Evolutionary conservation across 2,888 invertebrate genomes (phyloP).

Genomic region (Meiosimyza platycephala): DNA sequence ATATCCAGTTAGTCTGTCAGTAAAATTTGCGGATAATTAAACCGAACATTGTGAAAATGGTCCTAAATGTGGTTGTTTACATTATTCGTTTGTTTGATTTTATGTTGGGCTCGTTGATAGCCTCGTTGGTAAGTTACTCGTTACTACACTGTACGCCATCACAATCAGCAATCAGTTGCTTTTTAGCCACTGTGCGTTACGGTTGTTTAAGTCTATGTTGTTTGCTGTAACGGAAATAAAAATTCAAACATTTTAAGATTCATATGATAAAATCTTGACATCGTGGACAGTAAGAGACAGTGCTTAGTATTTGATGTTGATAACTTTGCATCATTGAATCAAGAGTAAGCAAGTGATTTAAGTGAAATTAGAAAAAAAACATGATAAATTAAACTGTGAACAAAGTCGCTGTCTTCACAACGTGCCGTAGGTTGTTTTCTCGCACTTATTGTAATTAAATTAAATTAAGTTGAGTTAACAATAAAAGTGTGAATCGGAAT

Average conservation of each 20-base stretch:
- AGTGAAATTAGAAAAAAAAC: background rate
- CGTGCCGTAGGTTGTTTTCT: background rate
- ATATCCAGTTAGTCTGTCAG: too few species aligned
- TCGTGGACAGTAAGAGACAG: background rate
- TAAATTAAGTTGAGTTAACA: slow-evolving; percentile 9
- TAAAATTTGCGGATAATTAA: too few species aligned
- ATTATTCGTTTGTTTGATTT: background rate
- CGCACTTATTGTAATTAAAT: background rate
- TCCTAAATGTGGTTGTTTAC: background rate
- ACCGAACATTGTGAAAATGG: too few species aligned
- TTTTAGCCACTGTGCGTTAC: slow-evolving; percentile 21
- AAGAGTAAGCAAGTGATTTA: background rate
- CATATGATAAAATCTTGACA: background rate
- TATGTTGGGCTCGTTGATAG: too few species aligned
- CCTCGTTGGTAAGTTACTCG: too few species aligned
- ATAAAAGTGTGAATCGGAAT: background rate
- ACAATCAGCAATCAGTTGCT: slow-evolving; percentile 27
- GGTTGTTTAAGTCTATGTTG: slow-evolving; percentile 4
- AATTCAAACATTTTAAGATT: background rate
- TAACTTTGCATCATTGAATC: slow-evolving; percentile 17
- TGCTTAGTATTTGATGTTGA: background rate
- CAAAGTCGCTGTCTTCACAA: background rate
- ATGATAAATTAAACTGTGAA: background rate
- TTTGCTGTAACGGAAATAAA: background rate
- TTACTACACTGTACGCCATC: too few species aligned